Conservation (phyloP, 2,113 vertebrate species). For the Petrocephalus zakoni region DNA sequence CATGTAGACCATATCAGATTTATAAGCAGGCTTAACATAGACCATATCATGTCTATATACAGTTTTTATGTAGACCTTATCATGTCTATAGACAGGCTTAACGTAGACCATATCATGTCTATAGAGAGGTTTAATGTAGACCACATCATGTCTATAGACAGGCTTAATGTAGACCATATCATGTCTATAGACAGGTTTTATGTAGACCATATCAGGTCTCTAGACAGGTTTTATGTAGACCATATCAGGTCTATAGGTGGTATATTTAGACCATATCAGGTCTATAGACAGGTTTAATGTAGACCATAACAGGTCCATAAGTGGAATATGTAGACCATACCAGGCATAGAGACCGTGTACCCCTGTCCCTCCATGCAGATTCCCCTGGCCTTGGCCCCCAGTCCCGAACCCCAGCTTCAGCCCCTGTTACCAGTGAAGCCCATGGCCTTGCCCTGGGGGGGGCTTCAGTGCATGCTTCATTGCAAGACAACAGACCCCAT, state of each 20-base stretch:
- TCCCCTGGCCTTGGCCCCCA: background rate
- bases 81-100: background rate
- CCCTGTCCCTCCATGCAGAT: background rate
- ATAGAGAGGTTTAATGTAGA: background rate
- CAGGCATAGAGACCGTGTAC: background rate
- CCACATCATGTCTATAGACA: background rate
- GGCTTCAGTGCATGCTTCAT: constrained; percentile 33
- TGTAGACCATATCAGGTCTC: background rate
- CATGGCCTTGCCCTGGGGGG: background rate
- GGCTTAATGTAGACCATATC: background rate
- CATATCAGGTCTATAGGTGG: background rate
- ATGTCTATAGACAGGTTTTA: background rate
- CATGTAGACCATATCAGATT: too few relatives aligned
- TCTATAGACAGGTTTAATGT: background rate
- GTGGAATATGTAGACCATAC: background rate
- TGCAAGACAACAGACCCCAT: constrained; percentile 30
- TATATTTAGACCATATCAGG: background rate
- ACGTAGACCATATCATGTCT: background rate
- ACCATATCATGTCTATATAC: background rate
- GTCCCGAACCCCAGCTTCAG: constrained; percentile 5
- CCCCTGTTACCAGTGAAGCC: constrained; percentile 10
- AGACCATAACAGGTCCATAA: background rate
- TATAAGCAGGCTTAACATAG: too few relatives aligned
- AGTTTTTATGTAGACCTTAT: background rate
- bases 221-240: too few relatives aligned